Evolutionary conservation across 2,113 vertebrate genomes (phyloP).

Genomic region (Pteruthius melanotis): DNA sequence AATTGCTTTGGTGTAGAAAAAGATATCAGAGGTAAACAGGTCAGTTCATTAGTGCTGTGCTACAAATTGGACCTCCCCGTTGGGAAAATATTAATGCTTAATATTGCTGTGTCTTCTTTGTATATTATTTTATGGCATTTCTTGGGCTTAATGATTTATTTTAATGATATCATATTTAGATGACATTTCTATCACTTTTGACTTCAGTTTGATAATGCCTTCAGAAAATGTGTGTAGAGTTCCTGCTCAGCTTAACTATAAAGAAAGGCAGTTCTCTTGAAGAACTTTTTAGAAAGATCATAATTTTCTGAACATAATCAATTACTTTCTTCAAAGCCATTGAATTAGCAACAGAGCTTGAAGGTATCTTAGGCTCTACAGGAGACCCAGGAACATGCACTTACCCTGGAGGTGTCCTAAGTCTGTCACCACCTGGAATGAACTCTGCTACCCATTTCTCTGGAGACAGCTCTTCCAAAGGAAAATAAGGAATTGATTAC

Average conservation of each 20-base stretch:
- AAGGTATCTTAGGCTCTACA: not conserved
- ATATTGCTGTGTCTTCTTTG: not conserved
- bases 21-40: not conserved
- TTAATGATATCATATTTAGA: not conserved
- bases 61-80: not conserved
- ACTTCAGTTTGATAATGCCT: not conserved
- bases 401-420: fast-evolving
- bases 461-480: not conserved
- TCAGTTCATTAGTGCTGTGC: not conserved
- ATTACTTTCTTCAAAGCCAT: not conserved
- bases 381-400: not conserved
- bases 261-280: not conserved
- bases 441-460: not conserved
- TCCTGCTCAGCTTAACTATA: not conserved
- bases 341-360: not conserved
- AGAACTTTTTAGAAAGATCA: not conserved
- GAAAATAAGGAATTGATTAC: not conserved
- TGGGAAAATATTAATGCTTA: not conserved
- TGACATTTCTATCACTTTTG: not conserved
- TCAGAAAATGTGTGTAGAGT: not conserved
- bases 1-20: not conserved
- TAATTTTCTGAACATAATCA: not conserved
- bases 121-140: not conserved
- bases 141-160: not conserved
- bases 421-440: not conserved